Conservation (phyloP, 2,797 vertebrate species). For the Margarornis squamiger region DNA sequence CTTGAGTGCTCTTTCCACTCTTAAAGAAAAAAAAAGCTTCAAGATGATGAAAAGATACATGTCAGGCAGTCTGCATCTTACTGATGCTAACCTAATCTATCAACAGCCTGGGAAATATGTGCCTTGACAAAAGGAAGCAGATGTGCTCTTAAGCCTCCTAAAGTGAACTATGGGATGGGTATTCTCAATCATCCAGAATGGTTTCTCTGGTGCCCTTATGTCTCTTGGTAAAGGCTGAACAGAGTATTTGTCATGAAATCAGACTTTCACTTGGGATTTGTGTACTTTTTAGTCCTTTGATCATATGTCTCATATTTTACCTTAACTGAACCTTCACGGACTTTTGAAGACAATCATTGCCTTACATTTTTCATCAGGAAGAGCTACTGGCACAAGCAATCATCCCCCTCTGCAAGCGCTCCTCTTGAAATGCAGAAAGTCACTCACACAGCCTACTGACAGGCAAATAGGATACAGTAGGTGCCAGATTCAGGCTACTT, state of each 20-base stretch:
- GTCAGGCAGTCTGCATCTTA: not conserved
- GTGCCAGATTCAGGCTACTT: not conserved
- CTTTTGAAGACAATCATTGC: slow-evolving; percentile 27
- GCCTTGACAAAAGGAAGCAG: slow-evolving; percentile 44
- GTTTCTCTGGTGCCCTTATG: slow-evolving; percentile 49
- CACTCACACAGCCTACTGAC: not conserved
- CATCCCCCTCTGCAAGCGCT: not conserved
- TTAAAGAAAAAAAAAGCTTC: not conserved
- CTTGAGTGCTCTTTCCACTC: not conserved
- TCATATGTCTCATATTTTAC: slow-evolving; percentile 43
- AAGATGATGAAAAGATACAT: slow-evolving; percentile 38
- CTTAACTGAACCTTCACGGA: slow-evolving; percentile 40
- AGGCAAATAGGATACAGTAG: not conserved
- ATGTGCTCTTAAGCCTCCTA: slow-evolving; percentile 41
- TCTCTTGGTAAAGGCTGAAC: slow-evolving; percentile 39
- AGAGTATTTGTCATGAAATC: slow-evolving; percentile 36
- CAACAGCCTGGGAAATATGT: slow-evolving; percentile 40
- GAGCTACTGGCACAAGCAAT: not conserved
- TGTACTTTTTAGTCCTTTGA: slow-evolving; percentile 54
- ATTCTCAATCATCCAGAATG: slow-evolving; percentile 37
- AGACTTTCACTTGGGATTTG: slow-evolving; percentile 19
- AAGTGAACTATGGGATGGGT: not conserved
- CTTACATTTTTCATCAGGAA: slow-evolving; percentile 42
- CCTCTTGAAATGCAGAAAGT: not conserved
- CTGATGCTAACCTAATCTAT: slow-evolving; percentile 42